Base-by-base conservation (phyloP, 2,113 vertebrate genomes). In the Halcyon senegalensis region DNA sequence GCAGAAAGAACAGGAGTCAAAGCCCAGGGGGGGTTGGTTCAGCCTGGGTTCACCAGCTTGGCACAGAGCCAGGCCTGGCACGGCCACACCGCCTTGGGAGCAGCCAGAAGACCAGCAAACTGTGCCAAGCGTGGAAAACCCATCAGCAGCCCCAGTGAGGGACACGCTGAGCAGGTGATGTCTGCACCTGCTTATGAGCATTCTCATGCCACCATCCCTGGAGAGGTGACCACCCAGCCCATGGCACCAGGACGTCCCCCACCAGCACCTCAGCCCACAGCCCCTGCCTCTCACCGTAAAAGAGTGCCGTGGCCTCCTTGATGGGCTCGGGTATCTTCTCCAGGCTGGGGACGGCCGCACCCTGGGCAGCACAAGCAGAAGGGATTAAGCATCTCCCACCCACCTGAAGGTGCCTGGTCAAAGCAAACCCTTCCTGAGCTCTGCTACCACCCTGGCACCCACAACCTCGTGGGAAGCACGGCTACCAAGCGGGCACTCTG, bases 241-340 rank as follows among this genome's bases (percentile, higher is more conserved):
- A 1, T 0, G 9, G 25, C 20, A 18, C 41, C 14, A 10, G 37
- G 18, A 33, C 2, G 37, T 5, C 10, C 24, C 68, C 50, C 6
- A 2, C 28, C 72, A 80, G 60, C 63, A 31, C 56, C 27, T 27
- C 1, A 4, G 50, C 12, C 12, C 35, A 21, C 12, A 13, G 68
- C 48, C 33, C 33, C n/a, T 31, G 2, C 43, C 51, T 59, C 98
- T 98, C 97, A 99, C 99, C 99, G 3, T 98, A 97, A 79, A 99
- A 99, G 95, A 98, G 98, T 1, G 99, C 99, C 0, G 99, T 98
- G 89, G 99, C 99, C 97, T 99, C 99, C 94, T 99, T 99, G 97
- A 99, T 98, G 35, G 99, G 99, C 39, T 99, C 99, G 0, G 99
- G 99, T 59, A 99, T 98, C 97, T 94, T 98, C 94, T 98, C 98